Evolutionary conservation across 2,113 vertebrate species (phyloP).

Genomic region (Phrynosoma blainvillii): DNA sequence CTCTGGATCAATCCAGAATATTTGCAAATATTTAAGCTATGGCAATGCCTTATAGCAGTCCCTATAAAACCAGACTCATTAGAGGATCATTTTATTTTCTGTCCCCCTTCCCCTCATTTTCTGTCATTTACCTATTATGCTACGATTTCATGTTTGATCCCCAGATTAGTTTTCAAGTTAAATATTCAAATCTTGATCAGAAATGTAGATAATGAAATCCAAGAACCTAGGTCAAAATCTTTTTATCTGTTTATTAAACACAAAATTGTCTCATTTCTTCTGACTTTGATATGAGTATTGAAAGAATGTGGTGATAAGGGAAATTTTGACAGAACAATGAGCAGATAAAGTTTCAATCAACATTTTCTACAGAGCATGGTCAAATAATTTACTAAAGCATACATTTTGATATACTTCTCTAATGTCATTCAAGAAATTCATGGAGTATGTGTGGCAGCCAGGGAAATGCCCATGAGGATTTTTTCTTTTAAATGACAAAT

Average conservation of each 20-base stretch:
- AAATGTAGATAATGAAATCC: neutral
- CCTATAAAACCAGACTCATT: neutral
- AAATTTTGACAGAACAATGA: neutral
- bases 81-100: neutral
- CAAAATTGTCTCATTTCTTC: neutral
- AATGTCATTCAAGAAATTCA: neutral
- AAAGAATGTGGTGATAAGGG: neutral
- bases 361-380: neutral
- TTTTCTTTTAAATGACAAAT: neutral
- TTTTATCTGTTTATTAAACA: neutral
- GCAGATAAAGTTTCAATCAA: neutral
- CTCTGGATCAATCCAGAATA: neutral
- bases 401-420: neutral
- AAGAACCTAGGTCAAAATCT: neutral
- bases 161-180: neutral
- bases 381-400: neutral
- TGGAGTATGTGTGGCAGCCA: rapidly evolving
- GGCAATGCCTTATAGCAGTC: neutral
- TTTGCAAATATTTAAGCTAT: neutral
- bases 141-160: neutral
- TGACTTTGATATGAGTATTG: neutral
- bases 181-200: neutral
- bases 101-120: neutral
- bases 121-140: neutral
- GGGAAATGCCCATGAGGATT: neutral